phyloP scores from a whole-genome alignment of 2,797 vertebrate species.

The Heliangelus exortis region DNA sequence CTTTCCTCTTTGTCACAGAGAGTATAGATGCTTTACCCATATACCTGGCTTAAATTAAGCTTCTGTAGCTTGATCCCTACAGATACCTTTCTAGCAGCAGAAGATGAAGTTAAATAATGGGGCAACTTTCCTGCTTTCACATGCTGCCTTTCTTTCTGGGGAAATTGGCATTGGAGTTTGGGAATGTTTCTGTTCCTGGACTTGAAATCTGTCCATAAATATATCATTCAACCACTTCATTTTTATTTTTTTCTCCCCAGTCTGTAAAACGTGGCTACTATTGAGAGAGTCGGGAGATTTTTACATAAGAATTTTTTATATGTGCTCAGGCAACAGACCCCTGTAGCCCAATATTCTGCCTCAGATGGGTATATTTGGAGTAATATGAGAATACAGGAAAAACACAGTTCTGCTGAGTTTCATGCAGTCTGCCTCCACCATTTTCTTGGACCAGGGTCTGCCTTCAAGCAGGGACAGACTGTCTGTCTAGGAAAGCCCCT shows the following conservation, averaged over 20 bases:
- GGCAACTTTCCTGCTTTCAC: neutral
- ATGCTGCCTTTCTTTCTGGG: neutral
- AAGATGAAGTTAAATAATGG: neutral
- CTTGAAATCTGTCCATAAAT: constrained; percentile 4
- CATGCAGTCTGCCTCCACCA: neutral
- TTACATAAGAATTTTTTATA: accelerated
- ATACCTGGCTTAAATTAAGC: neutral
- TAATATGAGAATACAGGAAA: neutral
- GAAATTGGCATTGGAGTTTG: neutral
- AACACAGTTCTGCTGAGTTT: neutral
- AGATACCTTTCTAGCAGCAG: neutral
- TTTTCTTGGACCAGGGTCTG: neutral
- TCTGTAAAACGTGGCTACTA: neutral
- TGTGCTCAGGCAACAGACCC: neutral
- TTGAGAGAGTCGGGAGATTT: neutral
- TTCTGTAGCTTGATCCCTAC: neutral
- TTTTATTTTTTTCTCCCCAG: neutral
- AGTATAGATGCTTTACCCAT: neutral
- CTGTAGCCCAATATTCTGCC: neutral
- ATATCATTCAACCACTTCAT: neutral
- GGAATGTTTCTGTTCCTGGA: constrained; percentile 23
- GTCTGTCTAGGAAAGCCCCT: neutral
- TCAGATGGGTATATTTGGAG: neutral
- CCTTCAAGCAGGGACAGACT: neutral
- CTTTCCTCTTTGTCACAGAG: neutral